Conservation (phyloP, 2,888 invertebrate species). For the Malthinus seriepunctatus region DNA sequence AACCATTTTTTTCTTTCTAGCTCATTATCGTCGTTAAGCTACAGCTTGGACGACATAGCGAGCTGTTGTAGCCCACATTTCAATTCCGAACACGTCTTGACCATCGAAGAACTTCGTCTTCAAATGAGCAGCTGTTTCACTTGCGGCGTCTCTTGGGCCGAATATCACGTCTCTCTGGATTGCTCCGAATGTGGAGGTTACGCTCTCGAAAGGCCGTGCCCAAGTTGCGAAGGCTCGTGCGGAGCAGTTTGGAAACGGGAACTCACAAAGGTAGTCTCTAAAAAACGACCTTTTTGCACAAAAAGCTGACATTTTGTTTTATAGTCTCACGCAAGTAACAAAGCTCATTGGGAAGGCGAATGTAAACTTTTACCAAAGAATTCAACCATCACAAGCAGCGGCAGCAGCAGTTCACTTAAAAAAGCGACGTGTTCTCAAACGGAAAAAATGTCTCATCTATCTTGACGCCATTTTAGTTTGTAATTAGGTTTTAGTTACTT, state of each 20-base stretch:
- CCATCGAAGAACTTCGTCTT: conserved; percentile 71
- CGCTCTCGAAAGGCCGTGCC: conserved; percentile 74
- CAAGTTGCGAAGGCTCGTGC: conserved; percentile 75
- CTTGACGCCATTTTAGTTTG: conserved; percentile 56
- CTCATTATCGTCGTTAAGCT: conserved; percentile 50
- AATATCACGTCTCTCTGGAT: conserved; percentile 75
- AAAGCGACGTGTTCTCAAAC: conserved; percentile 58
- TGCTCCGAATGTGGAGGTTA: conserved; percentile 83
- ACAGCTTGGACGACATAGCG: conserved; percentile 52
- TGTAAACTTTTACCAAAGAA: conserved; percentile 53
- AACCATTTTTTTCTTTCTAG: conserved; percentile 39
- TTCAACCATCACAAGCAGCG: neutral
- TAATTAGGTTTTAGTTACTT: conserved; percentile 32
- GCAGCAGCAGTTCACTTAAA: conserved; percentile 1
- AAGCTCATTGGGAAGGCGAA: conserved; percentile 73
- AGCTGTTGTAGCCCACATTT: conserved; percentile 38
- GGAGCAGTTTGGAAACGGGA: conserved; percentile 74
- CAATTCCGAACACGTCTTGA: conserved; percentile 59
- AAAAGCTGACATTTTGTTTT: conserved; percentile 39
- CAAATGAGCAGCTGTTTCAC: conserved; percentile 76
- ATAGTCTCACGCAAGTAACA: conserved; percentile 71
- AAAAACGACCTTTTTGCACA: conserved; percentile 3
- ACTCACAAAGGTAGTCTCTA: conserved; percentile 72
- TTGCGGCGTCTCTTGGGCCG: conserved; percentile 81
- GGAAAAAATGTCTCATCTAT: conserved; percentile 59